Conservation (phyloP, 1,140 invertebrate species). For the Venustaconcha ellipsiformis region DNA sequence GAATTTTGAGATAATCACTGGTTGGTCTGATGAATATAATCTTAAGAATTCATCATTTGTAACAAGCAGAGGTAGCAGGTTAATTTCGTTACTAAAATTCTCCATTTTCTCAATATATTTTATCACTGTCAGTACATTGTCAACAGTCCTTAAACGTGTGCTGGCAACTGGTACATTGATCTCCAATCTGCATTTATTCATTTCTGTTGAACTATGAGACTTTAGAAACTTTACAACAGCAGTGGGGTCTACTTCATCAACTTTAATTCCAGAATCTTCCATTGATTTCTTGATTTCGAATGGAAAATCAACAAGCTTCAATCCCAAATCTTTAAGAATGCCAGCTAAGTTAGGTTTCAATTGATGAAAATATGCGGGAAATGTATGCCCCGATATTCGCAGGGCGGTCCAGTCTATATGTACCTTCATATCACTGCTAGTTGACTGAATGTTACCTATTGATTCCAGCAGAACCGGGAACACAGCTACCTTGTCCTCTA, state of each 20-base stretch:
- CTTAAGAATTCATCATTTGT: constrained; percentile 12
- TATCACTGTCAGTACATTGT: background rate
- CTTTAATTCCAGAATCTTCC: constrained; percentile 8
- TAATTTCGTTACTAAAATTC: background rate
- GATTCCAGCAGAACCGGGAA: background rate
- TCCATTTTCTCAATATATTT: background rate
- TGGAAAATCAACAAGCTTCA: constrained; percentile 31
- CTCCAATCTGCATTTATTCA: constrained; percentile 15
- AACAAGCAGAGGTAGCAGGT: constrained; percentile 10
- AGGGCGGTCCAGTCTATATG: background rate
- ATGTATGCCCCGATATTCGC: background rate
- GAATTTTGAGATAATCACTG: constrained; percentile 6
- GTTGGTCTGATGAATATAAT: background rate
- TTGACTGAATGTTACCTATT: too few species aligned
- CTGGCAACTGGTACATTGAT: background rate
- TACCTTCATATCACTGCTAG: too few species aligned
- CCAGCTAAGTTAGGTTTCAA: background rate
- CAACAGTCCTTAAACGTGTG: constrained; percentile 1
- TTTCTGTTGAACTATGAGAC: background rate
- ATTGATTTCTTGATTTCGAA: constrained; percentile 5
- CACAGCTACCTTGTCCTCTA: background rate
- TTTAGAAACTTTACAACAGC: constrained; percentile 26
- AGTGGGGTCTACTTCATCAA: constrained; percentile 1
- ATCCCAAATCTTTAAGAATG: constrained; percentile 17
- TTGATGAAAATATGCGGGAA: background rate